Evolutionary conservation across 2,888 invertebrate genomes (phyloP).

Genomic region (Allacma fusca): DNA sequence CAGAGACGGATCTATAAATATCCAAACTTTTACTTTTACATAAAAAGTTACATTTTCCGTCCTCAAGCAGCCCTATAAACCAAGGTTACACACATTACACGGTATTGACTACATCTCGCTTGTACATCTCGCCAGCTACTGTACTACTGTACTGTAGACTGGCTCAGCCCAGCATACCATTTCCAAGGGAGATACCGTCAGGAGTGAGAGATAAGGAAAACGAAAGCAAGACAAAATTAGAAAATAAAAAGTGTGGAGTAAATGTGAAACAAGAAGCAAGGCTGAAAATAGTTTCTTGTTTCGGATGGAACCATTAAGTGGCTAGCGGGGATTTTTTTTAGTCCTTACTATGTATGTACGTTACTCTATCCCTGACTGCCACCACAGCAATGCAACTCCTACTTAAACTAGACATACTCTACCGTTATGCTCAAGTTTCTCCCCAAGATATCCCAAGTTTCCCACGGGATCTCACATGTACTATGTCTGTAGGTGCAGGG

Average conservation of each 20-base stretch:
- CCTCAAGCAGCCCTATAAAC: not conserved
- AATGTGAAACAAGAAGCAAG: not conserved
- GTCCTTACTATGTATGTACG: not conserved
- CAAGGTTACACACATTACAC: not conserved
- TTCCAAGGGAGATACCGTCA: no score
- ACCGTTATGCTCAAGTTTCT: no score
- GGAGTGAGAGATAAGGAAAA: not conserved
- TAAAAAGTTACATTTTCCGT: not conserved
- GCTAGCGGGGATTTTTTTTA: not conserved
- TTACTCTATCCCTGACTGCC: not conserved
- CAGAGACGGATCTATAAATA: conserved; percentile 13
- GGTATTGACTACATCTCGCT: not conserved
- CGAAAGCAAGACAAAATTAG: conserved; percentile 5
- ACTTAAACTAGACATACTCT: no score
- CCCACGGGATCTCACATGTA: no score
- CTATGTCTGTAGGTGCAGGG: no score
- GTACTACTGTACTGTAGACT: no score
- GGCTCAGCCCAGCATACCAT: not conserved
- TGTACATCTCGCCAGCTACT: not conserved
- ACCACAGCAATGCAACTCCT: no score
- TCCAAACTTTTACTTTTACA: conserved; percentile 22
- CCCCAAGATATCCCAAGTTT: no score
- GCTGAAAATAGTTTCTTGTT: not conserved
- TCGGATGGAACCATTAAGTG: not conserved
- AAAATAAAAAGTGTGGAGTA: conserved; percentile 1